Evolutionary conservation across 1,140 invertebrate genomes (phyloP).

Genomic region (Ceratosolen fusciceps): DNA sequence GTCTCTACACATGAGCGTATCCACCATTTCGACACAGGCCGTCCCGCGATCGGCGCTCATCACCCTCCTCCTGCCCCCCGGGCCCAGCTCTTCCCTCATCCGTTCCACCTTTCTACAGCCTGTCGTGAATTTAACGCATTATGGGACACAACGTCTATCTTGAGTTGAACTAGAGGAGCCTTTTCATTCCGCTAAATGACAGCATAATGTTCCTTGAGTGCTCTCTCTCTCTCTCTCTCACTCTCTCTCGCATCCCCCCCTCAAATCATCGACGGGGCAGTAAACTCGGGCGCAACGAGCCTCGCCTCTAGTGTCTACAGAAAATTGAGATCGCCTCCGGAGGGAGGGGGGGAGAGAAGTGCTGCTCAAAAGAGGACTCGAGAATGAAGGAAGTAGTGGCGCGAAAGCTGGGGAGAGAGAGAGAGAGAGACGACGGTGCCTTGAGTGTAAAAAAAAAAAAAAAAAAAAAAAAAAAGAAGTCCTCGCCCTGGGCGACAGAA

Average conservation of each 20-base stretch:
- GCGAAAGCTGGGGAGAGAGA: background rate
- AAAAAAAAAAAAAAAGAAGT: slow-evolving; percentile 21
- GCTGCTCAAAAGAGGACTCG: background rate
- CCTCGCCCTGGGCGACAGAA: slow-evolving; percentile 45
- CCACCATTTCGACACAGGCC: too few species aligned
- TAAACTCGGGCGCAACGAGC: background rate
- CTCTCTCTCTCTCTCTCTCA: too few species aligned
- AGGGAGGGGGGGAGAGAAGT: background rate
- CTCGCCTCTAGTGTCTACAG: background rate
- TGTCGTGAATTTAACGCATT: background rate
- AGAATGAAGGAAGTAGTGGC: background rate
- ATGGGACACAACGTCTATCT: background rate
- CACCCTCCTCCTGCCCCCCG: too few species aligned
- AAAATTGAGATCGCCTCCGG: background rate
- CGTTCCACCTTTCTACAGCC: background rate
- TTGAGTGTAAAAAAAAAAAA: background rate
- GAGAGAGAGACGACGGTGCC: background rate
- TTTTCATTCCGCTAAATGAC: background rate
- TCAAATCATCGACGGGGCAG: background rate
- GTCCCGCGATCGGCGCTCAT: too few species aligned
- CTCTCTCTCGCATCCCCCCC: too few species aligned
- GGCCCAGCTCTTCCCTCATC: background rate
- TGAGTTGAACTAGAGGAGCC: background rate
- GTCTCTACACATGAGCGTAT: too few species aligned
- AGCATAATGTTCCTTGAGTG: background rate